Evolutionary conservation across 1,140 invertebrate species (phyloP).

Genomic region (Cotesia typhae): DNA sequence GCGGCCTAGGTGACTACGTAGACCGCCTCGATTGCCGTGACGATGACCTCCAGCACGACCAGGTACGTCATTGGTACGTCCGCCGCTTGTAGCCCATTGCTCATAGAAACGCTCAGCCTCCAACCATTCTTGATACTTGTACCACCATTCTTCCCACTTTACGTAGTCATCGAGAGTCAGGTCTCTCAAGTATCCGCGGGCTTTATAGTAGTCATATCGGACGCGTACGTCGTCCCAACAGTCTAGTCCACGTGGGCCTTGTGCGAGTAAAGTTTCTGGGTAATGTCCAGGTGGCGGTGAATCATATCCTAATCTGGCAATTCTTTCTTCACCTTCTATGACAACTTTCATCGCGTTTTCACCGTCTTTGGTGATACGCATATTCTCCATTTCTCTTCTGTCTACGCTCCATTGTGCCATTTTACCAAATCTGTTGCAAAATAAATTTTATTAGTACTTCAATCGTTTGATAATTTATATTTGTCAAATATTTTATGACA

Average conservation of each 20-base stretch:
- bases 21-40: slow-evolving; percentile 55
- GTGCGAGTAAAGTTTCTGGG: slow-evolving; percentile 75
- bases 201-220: slow-evolving; percentile 86
- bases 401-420: slow-evolving; percentile 89
- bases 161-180: slow-evolving; percentile 83
- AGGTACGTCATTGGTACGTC: slow-evolving; percentile 49
- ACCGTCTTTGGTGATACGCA: slow-evolving; percentile 81
- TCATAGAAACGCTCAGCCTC: slow-evolving; percentile 84
- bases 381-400: slow-evolving; percentile 81
- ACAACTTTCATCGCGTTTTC: slow-evolving; percentile 78
- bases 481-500: slow-evolving; percentile 3
- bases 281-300: slow-evolving; percentile 80
- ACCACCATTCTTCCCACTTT: slow-evolving; percentile 95
- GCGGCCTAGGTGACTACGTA: slow-evolving; percentile 58
- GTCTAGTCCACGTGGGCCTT: slow-evolving; percentile 76
- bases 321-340: slow-evolving; percentile 72
- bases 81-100: slow-evolving; percentile 70
- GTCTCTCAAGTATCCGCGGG: slow-evolving; percentile 81
- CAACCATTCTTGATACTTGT: slow-evolving; percentile 90
- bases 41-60: slow-evolving; percentile 35
- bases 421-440: slow-evolving; percentile 76
- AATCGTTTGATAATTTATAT: too few relatives aligned
- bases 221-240: slow-evolving; percentile 87
- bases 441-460: slow-evolving; percentile 15
- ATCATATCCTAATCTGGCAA: slow-evolving; percentile 61